phyloP scores from a whole-genome alignment of 2,113 vertebrate species.

The Chamaetylas fuelleborni region DNA sequence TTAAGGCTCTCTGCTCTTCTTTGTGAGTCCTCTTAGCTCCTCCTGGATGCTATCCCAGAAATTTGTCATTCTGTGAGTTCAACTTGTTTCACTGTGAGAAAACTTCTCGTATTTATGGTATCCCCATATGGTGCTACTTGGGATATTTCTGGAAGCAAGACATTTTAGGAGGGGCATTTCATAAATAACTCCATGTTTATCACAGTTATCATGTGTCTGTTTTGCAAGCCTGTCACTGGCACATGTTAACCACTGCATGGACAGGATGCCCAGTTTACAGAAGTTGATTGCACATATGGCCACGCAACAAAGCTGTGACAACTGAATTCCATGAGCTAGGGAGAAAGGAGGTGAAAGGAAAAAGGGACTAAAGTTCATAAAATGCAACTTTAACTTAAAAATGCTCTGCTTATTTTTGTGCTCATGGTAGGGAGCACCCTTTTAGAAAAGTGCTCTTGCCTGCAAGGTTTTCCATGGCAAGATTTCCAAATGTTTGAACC shows the following conservation, averaged over 20 bases:
- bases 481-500: background rate
- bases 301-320: background rate
- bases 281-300: background rate
- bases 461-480: background rate
- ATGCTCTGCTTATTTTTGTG: background rate
- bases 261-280: background rate
- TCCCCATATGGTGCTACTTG: slow-evolving; percentile 63
- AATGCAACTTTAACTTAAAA: background rate
- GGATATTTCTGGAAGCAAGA: slow-evolving; percentile 62
- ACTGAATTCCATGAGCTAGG: background rate
- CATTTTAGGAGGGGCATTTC: slow-evolving; percentile 57
- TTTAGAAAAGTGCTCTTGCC: background rate
- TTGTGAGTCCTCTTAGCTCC: background rate
- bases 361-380: background rate
- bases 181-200: slow-evolving; percentile 64
- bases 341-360: background rate
- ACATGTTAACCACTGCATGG: slow-evolving; percentile 45
- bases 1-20: background rate
- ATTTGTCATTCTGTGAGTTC: slow-evolving; percentile 61
- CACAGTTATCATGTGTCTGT: slow-evolving; percentile 53
- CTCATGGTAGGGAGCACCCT: background rate
- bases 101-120: slow-evolving; percentile 63
- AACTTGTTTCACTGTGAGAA: slow-evolving; percentile 57
- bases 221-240: slow-evolving; percentile 37
- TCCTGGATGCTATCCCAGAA: slow-evolving; percentile 61